Conservation (phyloP, 23 tunicate species). For the Trididemnum clinides region DNA sequence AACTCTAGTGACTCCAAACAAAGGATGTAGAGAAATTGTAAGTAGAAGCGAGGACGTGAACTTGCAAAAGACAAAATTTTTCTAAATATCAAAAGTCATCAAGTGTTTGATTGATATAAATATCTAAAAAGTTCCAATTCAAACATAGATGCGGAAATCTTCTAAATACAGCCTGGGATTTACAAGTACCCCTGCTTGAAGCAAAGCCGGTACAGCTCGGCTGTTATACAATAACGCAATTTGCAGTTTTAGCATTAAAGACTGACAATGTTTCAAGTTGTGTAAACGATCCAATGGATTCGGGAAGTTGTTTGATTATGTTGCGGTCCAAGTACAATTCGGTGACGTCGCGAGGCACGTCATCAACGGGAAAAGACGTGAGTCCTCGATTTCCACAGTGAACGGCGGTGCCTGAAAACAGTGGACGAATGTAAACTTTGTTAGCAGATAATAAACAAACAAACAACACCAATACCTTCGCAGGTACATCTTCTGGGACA, state of each 20-base stretch:
- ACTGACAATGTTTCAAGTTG: conserved; percentile 73
- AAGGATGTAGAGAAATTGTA: too few relatives aligned
- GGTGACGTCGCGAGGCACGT: conserved; percentile 73
- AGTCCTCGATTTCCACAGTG: conserved; percentile 66
- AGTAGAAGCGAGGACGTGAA: too few relatives aligned
- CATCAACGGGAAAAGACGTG: conserved; percentile 57
- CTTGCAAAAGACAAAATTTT: too few relatives aligned
- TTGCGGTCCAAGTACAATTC: conserved; percentile 78
- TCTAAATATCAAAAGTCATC: too few relatives aligned
- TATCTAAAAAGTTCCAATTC: too few relatives aligned
- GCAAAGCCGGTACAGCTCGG: too few relatives aligned
- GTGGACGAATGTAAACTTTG: not conserved
- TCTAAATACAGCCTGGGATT: too few relatives aligned
- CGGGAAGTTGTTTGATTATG: conserved; percentile 45
- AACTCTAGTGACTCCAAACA: too few relatives aligned
- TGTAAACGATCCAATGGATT: conserved; percentile 37
- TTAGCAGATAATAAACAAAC: not conserved
- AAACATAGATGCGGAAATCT: too few relatives aligned
- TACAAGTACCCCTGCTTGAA: too few relatives aligned
- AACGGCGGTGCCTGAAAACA: conserved; percentile 62
- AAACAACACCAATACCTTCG: conserved; percentile 36
- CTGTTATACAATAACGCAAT: too few relatives aligned
- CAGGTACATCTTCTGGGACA: conserved; percentile 76
- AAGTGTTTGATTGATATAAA: too few relatives aligned
- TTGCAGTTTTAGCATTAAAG: not conserved